Evolutionary conservation across 1,140 invertebrate species (phyloP), one percentile per base, ranked within the genome.

Genomic region (Drosophila carrolli): DNA sequence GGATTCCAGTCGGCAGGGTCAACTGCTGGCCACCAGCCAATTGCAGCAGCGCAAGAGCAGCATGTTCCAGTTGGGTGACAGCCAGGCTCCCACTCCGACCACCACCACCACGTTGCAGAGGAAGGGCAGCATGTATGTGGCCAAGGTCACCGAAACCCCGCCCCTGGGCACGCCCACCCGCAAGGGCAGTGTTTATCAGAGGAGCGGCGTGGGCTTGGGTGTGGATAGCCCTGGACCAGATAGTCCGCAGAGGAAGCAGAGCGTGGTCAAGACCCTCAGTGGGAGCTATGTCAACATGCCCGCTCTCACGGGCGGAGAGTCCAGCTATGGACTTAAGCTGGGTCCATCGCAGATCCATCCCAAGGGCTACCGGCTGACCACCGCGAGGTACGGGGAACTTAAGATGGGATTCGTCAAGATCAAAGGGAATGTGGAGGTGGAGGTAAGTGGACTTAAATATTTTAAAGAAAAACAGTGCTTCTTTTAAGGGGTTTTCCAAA

Each of bases 381-480:
- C 95, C 66, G 94, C 94, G 40, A 94, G 94, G 54, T 94, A 95
- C 73, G 96, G 97, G 8, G 96, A 98, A 92, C 95, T 98, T 44
- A 97, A 97, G 89, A 93, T 98, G 86, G 97, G 96, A 27, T 95
- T 98, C 65, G 94, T 97, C 78, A 96, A 98, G 93, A 97, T 97
- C 82, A 98, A 98, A 93, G 97, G 97, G 75, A 97, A 97, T 86
- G 94, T 98, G 13, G 97, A 98, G 93, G 96, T 98, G 11, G 97
- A 98, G 93, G 96, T 98, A 55, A 94, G 95, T 56, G 5, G 0
- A 6, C 5, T 8, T n/a, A 5, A 14, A 23, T 5, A 6, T 4
- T 5, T 41, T 16, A 13, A 37, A 32, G 8, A 9, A 16, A 43
- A 16, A 16, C 8, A 16, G 11, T 1, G 9, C 5, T 32, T 32